A percentile compares a stretch with the other conserved stretches of the same genome.
phyloP scores from a whole-genome alignment of 2,797 vertebrate genomes.

The Thaleichthys pacificus region DNA sequence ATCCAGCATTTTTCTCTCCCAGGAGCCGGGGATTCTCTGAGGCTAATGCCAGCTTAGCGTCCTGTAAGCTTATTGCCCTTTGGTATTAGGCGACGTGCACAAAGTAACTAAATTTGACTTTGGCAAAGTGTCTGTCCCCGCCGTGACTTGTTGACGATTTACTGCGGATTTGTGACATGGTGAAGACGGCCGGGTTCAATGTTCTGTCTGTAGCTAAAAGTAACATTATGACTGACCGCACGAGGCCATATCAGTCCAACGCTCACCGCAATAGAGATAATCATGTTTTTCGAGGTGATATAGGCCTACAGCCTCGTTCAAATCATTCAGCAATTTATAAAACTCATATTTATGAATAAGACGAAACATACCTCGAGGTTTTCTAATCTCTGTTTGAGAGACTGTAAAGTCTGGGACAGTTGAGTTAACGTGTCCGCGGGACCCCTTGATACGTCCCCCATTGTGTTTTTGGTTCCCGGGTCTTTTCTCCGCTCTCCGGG shows the following conservation, averaged over 20 bases:
- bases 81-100: conserved; percentile 6
- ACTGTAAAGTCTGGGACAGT: conserved; percentile 94
- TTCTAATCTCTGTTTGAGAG: conserved; percentile 90
- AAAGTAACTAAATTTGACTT: conserved; percentile 29
- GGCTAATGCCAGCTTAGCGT: conserved; percentile 28
- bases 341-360: background rate
- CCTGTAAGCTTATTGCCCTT: conserved; percentile 10
- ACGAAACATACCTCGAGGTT: conserved; percentile 86
- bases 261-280: too few species aligned
- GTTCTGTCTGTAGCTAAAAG: background rate
- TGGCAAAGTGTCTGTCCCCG: conserved; percentile 20
- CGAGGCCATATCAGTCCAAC: too few species aligned
- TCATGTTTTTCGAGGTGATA: too few species aligned
- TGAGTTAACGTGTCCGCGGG: conserved; percentile 91
- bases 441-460: conserved; percentile 92
- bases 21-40: too few species aligned
- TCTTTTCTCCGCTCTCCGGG: conserved; percentile 80
- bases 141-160: conserved; percentile 6
- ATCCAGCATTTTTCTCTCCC: too few species aligned
- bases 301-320: background rate
- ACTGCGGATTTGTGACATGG: conserved; percentile 7
- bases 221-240: too few species aligned
- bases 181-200: background rate
- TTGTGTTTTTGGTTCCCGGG: conserved; percentile 85
- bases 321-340: background rate